Percentiles rank a stretch among this genome's conserved stretches.
Conservation (phyloP, 1,140 invertebrate species). For the Drosophila triauraria region DNA sequence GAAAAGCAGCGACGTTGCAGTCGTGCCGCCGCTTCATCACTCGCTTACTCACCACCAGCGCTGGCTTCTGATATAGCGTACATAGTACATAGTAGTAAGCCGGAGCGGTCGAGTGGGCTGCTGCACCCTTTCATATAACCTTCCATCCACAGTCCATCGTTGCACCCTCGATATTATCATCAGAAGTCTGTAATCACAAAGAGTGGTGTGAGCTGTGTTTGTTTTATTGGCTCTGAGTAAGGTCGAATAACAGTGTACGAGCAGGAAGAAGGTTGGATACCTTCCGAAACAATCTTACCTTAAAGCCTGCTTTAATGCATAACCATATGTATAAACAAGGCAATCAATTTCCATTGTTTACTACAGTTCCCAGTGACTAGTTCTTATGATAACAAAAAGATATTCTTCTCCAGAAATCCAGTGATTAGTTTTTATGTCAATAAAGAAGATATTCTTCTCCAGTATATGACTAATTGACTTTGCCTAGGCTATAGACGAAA, state of each 20-base stretch:
- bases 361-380: not conserved
- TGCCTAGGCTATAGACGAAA: no score
- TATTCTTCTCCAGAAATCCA: not conserved
- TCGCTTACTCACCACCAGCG: slow-evolving; percentile 47
- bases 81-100: slow-evolving; percentile 18
- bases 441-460: not conserved
- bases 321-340: not conserved
- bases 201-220: slow-evolving; percentile 1
- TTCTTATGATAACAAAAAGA: not conserved
- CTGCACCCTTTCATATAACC: slow-evolving; percentile 31
- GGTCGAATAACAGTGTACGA: not conserved
- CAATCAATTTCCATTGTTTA: not conserved
- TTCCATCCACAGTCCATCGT: slow-evolving; percentile 20
- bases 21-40: slow-evolving; percentile 23
- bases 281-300: no score
- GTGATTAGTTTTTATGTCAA: not conserved
- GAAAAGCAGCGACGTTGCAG: slow-evolving; percentile 51
- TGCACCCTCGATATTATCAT: slow-evolving; percentile 8
- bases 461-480: not conserved
- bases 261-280: no score
- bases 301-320: not conserved
- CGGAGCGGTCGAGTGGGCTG: slow-evolving; percentile 3
- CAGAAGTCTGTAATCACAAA: not conserved
- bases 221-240: not conserved
- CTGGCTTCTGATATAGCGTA: slow-evolving; percentile 7